phyloP scores from a whole-genome alignment of 1,140 invertebrate genomes.

The Magallana ariakensis region DNA sequence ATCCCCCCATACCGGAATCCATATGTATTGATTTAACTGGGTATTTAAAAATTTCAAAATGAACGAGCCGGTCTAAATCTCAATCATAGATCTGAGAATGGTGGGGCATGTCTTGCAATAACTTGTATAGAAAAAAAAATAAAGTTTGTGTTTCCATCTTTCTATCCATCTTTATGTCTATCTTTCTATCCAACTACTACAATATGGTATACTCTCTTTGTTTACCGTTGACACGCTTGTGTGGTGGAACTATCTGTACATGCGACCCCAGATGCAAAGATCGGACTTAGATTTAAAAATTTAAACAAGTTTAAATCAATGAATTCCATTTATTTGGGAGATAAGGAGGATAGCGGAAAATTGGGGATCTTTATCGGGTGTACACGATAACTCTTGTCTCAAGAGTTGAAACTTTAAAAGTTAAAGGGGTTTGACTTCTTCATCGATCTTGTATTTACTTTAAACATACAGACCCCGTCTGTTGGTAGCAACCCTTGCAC shows the following conservation, averaged over 20 bases:
- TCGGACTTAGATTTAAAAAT: constrained; percentile 3
- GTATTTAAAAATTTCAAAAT: too few species aligned
- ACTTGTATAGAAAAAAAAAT: too few species aligned
- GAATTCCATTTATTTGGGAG: neutral
- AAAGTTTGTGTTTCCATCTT: neutral
- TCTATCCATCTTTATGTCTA: neutral
- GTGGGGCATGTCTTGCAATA: too few species aligned
- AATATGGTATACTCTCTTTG: neutral
- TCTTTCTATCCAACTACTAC: neutral
- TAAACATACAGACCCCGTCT: neutral
- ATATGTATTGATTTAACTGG: too few species aligned
- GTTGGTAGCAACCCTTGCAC: constrained; percentile 14
- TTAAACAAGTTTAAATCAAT: neutral
- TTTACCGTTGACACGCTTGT: neutral
- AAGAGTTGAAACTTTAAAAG: constrained; percentile 29
- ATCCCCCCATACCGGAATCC: neutral
- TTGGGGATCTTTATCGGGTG: constrained; percentile 7
- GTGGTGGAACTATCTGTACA: neutral
- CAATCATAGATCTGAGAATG: too few species aligned
- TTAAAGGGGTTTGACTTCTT: constrained; percentile 21
- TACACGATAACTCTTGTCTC: neutral
- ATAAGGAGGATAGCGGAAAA: constrained; percentile 14
- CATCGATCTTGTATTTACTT: neutral
- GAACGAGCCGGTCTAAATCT: too few species aligned
- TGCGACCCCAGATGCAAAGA: neutral